Percentiles rank a stretch among this genome's conserved stretches.
Conservation (phyloP, 2,113 vertebrate genomes). For the Tragelaphus scriptus region DNA sequence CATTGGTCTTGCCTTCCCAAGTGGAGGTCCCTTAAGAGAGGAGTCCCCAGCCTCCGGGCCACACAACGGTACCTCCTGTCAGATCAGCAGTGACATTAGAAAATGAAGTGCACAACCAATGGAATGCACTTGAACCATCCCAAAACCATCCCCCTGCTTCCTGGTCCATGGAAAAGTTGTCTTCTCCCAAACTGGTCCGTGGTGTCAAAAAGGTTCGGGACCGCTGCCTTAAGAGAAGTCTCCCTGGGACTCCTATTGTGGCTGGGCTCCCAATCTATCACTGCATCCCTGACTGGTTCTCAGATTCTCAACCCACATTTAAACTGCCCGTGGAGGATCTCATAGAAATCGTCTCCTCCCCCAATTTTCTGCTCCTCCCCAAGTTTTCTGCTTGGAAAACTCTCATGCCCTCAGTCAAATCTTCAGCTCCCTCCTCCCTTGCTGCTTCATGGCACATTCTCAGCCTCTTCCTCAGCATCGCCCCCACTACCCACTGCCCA, state of each 20-base stretch:
- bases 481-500: background rate
- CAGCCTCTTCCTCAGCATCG: background rate
- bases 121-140: background rate
- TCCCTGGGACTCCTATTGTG: background rate
- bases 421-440: background rate
- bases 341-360: background rate
- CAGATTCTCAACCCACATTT: background rate
- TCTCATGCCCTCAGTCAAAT: no score
- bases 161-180: background rate
- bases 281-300: background rate
- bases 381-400: background rate
- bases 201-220: background rate
- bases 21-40: background rate
- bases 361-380: background rate
- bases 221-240: background rate
- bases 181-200: background rate
- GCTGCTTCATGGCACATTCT: background rate
- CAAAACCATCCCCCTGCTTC: accelerated
- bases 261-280: background rate
- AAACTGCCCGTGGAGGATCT: background rate
- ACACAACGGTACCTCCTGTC: background rate
- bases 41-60: background rate
- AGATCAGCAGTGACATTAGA: background rate
- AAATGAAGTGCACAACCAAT: background rate
- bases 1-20: background rate